Base-by-base conservation (phyloP, 2,888 invertebrate species). In the Euzetes globulus region DNA sequence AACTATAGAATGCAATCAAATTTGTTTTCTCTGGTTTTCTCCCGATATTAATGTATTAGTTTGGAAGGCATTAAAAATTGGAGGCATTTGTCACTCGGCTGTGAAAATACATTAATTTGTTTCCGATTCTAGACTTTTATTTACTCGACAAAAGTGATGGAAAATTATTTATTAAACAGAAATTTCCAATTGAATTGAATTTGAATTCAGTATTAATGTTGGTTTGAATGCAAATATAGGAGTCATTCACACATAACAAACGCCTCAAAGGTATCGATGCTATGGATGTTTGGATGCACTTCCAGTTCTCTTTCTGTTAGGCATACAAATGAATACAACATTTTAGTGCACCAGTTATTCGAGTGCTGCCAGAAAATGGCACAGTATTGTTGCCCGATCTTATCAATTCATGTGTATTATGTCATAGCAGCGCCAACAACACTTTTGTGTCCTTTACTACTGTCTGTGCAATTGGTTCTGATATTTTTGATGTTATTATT, bases 311-410 rank as follows among this genome's bases (percentile, higher is more conserved):
- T 55, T 9, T 33, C 33, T 33, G 33, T 33, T 33, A 33, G 25
- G 25, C 55, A 55, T 55, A 55, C 55, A 55, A 55, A 55, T 55
- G 55, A 25, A 55, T 52, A n/a, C n/a, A 47, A 55, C 55, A 55
- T 52, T 52, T 25, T 55, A 25, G 55, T 25, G 22, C 52, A 52
- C 52, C 52, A 52, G 52, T 7, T n/a, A 19, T 52, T 52, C 52
- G 19, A n/a, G 19, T 52, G 47, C 47, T 17, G n/a, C 6, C 17
- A 11, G 47, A 47, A 47, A 17, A 47, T 47, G 13, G 19, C 52
- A 19, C 19, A 19, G 22, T 22, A 25, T 55, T 25, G 55, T 55
- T 25, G 55, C 2, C 52, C 55, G 25, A 55, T 55, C 19, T 55
- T 55, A 25, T 55, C 55, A 25, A 33, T 9, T 33, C 33, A 33